Base-by-base conservation (phyloP, 2,888 invertebrate species). In the Sabatieria punctata region DNA sequence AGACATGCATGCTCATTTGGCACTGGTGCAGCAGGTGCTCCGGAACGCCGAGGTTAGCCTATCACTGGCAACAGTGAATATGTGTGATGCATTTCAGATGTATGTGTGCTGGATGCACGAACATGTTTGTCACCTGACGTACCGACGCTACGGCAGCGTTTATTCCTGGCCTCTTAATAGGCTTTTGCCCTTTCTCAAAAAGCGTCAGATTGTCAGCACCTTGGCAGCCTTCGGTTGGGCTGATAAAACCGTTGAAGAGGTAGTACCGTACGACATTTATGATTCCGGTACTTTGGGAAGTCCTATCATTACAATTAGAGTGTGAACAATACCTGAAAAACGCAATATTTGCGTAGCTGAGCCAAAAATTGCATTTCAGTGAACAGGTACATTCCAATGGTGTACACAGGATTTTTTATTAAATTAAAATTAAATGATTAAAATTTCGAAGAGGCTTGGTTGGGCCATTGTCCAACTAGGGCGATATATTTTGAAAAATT, bases 1-100 rank as follows among this genome's bases (percentile, higher is more conserved):
- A 0, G 93, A 95, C 63, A 80, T 93, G 79, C 75, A 85, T 54
- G 89, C 93, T 0, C 91, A 86, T 64, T 85, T 89, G 72, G 82
- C 85, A 2, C 72, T 93, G 19, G 80, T 89, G 3, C 64, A 68
- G 19, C 66, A 82, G 60, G 82, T 89, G 0, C 72, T 95, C 44
- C 80, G 81, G 42, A 85, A 85, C 70, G 86, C 91, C 24, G 91
- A 93, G 75, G 81, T 82, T 59, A 56, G 24, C n/a, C 25, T 23
- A n/a, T 1, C 24, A 11, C 33, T 13, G 18, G 23, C 2, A 19
- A 30, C 23, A 19, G 25, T 11, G 19, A n/a, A 1, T 19, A 33
- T 40, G 21, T 22, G 21, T 19, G 22, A 19, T 40, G 40, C 26
- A 41, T 52, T 68, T 21, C 67, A 81, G 78, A 72, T 82, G 22